phyloP scores from a whole-genome alignment of 2,797 vertebrate genomes.

The Babyrousa celebensis region DNA sequence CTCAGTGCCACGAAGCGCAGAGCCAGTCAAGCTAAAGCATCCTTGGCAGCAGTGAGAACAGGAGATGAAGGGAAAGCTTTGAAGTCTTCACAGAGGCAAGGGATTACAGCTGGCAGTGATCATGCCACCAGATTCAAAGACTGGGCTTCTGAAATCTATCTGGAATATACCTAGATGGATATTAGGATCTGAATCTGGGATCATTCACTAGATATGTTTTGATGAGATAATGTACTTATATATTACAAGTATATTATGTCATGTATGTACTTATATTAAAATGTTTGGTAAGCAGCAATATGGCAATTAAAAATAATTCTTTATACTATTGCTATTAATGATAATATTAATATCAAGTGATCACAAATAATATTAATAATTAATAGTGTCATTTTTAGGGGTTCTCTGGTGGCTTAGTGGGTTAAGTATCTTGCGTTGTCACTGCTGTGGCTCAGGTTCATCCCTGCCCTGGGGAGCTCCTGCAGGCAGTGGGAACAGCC shows the following conservation, averaged over 20 bases:
- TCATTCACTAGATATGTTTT: background rate
- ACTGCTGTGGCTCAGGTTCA: too few species aligned
- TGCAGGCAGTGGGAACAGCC: too few species aligned
- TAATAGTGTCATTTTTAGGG: background rate
- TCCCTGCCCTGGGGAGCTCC: too few species aligned
- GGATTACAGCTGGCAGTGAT: background rate
- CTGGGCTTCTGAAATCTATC: background rate
- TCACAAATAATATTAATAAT: constrained; percentile 26
- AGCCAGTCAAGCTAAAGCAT: background rate
- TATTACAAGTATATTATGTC: background rate
- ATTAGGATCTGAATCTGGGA: background rate
- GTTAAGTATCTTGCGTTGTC: too few species aligned
- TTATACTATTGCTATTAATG: background rate
- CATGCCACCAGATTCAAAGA: background rate
- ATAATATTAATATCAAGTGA: background rate
- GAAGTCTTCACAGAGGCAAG: background rate
- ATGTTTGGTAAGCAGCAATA: background rate
- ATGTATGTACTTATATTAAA: background rate
- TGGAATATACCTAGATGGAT: background rate
- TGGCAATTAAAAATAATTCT: background rate
- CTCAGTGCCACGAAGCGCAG: constrained; percentile 67
- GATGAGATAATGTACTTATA: background rate
- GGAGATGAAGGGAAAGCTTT: background rate
- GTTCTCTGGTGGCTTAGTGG: too few species aligned
- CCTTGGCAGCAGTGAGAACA: background rate